Evolutionary conservation across 2,113 vertebrate genomes (phyloP), one percentile per base, ranked within the genome.

Genomic region (Athene noctua): DNA sequence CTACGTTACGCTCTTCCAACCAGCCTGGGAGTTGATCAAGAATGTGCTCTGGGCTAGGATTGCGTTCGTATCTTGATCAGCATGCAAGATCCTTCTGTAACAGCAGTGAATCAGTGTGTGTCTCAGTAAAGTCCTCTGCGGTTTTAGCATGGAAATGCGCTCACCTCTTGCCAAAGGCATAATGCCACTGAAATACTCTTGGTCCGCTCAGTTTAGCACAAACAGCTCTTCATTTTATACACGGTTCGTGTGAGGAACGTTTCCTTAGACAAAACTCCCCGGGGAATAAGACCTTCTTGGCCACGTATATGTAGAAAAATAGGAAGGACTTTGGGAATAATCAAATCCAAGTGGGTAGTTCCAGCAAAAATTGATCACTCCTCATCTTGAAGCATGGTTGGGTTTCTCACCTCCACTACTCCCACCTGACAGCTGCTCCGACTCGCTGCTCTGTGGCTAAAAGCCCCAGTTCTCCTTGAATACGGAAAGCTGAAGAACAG

Each of bases 11-110:
- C 42, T 83, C 47, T 63, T 22, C 46, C 79, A 86, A 14, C 65
- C 70, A 61, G 79, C 77, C 68, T 51, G 90, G 82, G 66, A 92
- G 82, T 34, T 52, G 72, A 79, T 75, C 58, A 85, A 83, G 86
- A 94, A 92, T 92, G 73, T 0, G 83, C 91, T 80, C 91, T 36
- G 88, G 80, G 67, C 78, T 74, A 88, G 82, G 83, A n/a, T 62
- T 75, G 90, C 4, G 1, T 77, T 54, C 3, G 17, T 61, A 15
- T 66, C 91, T 84, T 17, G 54, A 80, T 88, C 57, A 23, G 54
- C 52, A 0, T 10, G 86, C 82, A 15, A 68, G 86, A 83, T 42
- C 80, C 72, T 61, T 34, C 57, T 67, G 92, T 22, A 72, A 22
- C 47, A 80, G 87, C 89, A 16, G 42, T 5, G 70, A 61, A 13